Percentiles rank a stretch among this genome's conserved stretches.
These are phyloP conservation scores for Phrynocephalus guinanensis DNA, from an alignment of 2,797 vertebrate genomes.

Conservation along the genomic window DNA sequence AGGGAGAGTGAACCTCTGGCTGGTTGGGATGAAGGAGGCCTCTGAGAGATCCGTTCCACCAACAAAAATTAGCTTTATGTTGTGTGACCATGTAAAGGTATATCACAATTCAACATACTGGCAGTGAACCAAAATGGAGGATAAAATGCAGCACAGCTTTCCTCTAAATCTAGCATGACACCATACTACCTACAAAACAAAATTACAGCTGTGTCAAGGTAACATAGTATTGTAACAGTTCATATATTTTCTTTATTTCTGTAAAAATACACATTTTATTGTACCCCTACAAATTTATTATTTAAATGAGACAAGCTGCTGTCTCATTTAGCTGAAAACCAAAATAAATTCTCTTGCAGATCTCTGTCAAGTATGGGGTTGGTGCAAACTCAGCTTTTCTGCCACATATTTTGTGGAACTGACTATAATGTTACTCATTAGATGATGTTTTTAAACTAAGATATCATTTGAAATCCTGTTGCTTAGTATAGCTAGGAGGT, in stretches of 20 bases:
- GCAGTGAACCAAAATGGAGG: too few species aligned
- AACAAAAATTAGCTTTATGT: not conserved
- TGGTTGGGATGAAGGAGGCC: too few species aligned
- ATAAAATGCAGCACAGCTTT: too few species aligned
- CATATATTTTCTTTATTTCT: not conserved
- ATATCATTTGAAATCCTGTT: too few species aligned
- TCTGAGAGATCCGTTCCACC: too few species aligned
- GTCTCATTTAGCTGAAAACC: not conserved
- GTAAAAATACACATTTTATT: not conserved
- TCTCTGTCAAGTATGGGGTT: not conserved
- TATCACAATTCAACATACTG: too few species aligned
- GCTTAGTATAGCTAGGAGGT: too few species aligned
- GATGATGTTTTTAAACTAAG: conserved; percentile 62
- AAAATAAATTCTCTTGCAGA: not conserved
- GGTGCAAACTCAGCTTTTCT: not conserved
- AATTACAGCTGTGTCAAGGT: not conserved
- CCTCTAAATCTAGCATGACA: too few species aligned
- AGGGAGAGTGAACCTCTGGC: too few species aligned
- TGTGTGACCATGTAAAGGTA: too few species aligned
- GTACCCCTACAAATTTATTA: not conserved
- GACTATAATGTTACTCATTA: conserved; percentile 47
- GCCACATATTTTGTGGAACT: not conserved
- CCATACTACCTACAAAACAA: not conserved
- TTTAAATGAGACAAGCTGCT: not conserved
- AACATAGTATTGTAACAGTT: not conserved